Base-by-base conservation (phyloP, 2,113 vertebrate genomes). In the Anhinga anhinga region DNA sequence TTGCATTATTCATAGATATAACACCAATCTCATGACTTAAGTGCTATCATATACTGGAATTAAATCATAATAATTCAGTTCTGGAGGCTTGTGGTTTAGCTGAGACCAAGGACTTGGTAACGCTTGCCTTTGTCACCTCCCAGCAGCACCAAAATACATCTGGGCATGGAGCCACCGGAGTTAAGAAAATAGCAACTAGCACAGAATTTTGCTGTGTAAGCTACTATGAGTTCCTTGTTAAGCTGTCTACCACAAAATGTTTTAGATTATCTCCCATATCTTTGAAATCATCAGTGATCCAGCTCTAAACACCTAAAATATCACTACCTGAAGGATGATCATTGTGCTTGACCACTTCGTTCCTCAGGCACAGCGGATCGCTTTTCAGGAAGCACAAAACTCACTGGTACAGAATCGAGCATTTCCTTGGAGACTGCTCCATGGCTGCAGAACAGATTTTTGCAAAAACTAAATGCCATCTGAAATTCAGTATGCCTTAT, bases 1-100 rank as follows among this genome's bases (percentile, higher is more conserved):
- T 85, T 88, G 88, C 85, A 93, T 97, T 96, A 96, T 97, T 96
- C 96, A 97, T 94, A 94, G 88, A 72, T 76, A 17, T 92, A 93
- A 93, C 90, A 94, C 90, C 82, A 94, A 90, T 71, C 96, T 26
- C 92, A 95, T 96, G 92, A 96, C 66, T 95, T 90, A 71, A 92
- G 85, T 96, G 90, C 70, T 94, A 93, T 91, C 92, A 63, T 90
- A 87, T 79, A 90, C 92, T 85, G 90, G 82, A 95, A 93, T 95
- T 91, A 93, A 94, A 93, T 85, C 70, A 95, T 93, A 95, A 96
- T 77, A 93, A 94, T 91, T 94, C 79, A 47, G 56, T 82, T 93
- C 52, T 59, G 70, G 82, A 74, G 66, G 90, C 44, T 76, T 94
- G 82, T 85, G 82, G 82, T 94, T 96, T 92, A 90, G 92, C 9